Percentiles rank a stretch among this genome's conserved stretches.
Evolutionary conservation across 2,113 vertebrate genomes (phyloP).

Genomic region (Hemiprocne comata): DNA sequence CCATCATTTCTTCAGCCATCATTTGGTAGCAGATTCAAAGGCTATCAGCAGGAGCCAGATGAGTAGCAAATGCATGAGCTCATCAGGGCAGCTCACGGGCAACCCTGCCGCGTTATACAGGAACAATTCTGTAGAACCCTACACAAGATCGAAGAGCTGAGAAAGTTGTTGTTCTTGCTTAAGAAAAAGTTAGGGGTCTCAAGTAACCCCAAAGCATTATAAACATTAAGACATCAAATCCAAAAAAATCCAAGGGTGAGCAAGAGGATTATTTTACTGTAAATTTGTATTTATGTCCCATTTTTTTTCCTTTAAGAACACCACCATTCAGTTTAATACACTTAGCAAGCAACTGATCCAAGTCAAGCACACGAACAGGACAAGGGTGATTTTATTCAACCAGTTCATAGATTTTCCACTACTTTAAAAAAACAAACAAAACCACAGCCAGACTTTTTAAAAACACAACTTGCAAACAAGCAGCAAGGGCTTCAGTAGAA

Average conservation of each 20-base stretch:
- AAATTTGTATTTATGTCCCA: not conserved
- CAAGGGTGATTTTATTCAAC: not conserved
- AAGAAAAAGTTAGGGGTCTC: not conserved
- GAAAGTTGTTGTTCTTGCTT: too few relatives aligned
- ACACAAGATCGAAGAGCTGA: not conserved
- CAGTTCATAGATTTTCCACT: not conserved
- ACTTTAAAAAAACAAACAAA: too few relatives aligned
- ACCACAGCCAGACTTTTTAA: too few relatives aligned
- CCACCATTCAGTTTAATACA: not conserved
- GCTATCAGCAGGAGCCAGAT: not conserved
- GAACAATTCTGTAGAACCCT: not conserved
- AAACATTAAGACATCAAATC: not conserved
- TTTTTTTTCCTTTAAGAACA: not conserved
- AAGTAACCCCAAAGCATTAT: not conserved
- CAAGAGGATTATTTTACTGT: not conserved
- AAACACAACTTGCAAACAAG: not conserved
- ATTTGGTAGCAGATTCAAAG: not conserved
- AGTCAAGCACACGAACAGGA: fast-evolving
- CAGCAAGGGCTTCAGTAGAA: not conserved
- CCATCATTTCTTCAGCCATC: not conserved
- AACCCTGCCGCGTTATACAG: not conserved
- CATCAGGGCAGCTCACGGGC: not conserved
- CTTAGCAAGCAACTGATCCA: not conserved
- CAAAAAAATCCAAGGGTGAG: not conserved
- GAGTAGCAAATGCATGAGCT: not conserved